A percentile compares a stretch with the other conserved stretches of the same genome.
phyloP scores from a whole-genome alignment of 2,888 invertebrate genomes.

The Scaptomyza tumidula region DNA sequence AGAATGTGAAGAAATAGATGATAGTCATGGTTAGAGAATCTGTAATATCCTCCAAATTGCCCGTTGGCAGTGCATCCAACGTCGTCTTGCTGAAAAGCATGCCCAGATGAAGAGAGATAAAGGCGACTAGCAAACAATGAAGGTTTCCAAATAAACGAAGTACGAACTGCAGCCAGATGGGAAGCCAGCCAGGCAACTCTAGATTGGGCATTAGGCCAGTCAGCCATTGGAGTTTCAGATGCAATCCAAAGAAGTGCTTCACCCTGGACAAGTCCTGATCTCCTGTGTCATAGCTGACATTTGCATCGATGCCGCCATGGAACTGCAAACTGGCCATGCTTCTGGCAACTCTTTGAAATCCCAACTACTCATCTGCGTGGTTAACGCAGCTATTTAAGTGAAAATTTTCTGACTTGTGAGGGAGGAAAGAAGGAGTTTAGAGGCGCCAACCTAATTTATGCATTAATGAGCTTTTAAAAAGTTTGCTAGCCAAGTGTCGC shows the following conservation, averaged over 20 bases:
- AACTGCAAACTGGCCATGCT: slow-evolving; percentile 60
- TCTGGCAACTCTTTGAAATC: slow-evolving; percentile 5
- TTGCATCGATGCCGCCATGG: slow-evolving; percentile 55
- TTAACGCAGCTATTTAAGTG: slow-evolving; percentile 57
- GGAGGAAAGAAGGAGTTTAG: not conserved
- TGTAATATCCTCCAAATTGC: slow-evolving; percentile 73
- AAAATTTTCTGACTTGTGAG: not conserved
- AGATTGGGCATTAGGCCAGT: slow-evolving; percentile 64
- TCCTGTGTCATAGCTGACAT: slow-evolving; percentile 50
- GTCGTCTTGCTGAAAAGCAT: slow-evolving; percentile 72
- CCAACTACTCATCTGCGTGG: slow-evolving; percentile 35
- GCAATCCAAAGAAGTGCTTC: slow-evolving; percentile 61
- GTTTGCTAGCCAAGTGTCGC: slow-evolving; percentile 52
- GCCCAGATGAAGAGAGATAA: slow-evolving; percentile 63
- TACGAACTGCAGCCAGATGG: slow-evolving; percentile 25
- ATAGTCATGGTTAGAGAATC: slow-evolving; percentile 78
- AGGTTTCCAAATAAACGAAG: slow-evolving; percentile 17
- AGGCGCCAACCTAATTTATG: slow-evolving; percentile 58
- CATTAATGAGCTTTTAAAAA: slow-evolving; percentile 79
- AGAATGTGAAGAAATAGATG: slow-evolving; percentile 78
- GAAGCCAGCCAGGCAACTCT: slow-evolving; percentile 42
- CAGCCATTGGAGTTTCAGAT: slow-evolving; percentile 51
- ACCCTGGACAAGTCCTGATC: slow-evolving; percentile 55
- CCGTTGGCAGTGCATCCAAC: slow-evolving; percentile 63
- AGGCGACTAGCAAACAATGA: slow-evolving; percentile 50